A percentile compares a stretch with the other conserved stretches of the same genome.
These are phyloP conservation scores for Saccopteryx leptura DNA, from an alignment of 2,113 vertebrate species.

Conservation along the genomic window DNA sequence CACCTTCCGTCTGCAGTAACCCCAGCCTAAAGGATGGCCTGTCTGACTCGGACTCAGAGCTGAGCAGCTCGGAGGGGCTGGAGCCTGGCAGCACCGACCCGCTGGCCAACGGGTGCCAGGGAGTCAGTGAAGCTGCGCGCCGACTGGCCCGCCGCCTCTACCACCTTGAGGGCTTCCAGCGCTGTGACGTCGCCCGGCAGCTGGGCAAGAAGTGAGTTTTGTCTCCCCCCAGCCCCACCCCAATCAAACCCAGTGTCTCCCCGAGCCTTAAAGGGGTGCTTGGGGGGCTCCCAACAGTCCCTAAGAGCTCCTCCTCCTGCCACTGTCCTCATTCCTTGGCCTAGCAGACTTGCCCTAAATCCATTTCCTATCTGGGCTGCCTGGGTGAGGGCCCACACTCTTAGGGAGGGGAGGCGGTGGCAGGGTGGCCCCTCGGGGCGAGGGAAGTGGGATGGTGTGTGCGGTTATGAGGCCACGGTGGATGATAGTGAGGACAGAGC, in stretches of 20 bases:
- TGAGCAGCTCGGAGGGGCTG: slow-evolving; percentile 95
- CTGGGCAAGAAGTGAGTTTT: slow-evolving; percentile 96
- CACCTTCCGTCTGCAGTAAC: slow-evolving; percentile 87
- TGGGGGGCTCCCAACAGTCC: background rate
- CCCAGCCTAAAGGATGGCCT: slow-evolving; percentile 94
- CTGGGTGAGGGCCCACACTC: background rate
- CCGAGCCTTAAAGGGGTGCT: background rate
- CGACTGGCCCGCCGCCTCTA: slow-evolving; percentile 96
- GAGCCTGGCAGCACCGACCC: slow-evolving; percentile 93
- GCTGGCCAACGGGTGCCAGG: slow-evolving; percentile 95
- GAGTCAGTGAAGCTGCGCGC: slow-evolving; percentile 93
- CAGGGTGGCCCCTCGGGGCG: background rate
- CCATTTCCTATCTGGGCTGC: slow-evolving; percentile 80
- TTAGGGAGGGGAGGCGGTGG: background rate
- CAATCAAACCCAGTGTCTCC: background rate
- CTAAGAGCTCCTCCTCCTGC: slow-evolving; percentile 29
- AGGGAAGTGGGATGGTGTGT: background rate
- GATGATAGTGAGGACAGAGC: background rate
- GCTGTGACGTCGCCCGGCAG: slow-evolving; percentile 97
- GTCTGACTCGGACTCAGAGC: slow-evolving; percentile 94
- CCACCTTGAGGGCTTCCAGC: slow-evolving; percentile 97
- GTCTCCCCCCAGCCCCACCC: background rate
- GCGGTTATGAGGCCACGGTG: background rate
- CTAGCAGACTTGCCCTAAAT: slow-evolving; percentile 71
- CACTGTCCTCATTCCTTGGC: slow-evolving; percentile 73